Base-by-base conservation (phyloP, 2,888 invertebrate genomes). In the Hypsopygia costalis region DNA sequence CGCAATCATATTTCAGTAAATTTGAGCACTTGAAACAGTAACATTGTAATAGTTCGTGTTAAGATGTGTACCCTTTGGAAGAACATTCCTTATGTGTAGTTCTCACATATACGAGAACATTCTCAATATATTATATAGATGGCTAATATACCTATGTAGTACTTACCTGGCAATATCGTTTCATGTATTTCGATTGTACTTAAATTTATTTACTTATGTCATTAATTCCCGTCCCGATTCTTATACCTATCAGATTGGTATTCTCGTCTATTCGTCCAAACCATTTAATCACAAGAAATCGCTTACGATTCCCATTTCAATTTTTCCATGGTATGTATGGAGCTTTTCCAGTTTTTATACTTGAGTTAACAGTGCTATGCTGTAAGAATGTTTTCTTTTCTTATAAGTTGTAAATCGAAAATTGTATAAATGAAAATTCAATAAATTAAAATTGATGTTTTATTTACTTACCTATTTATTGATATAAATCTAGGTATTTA, bases 341-440 rank as follows among this genome's bases (percentile, higher is more conserved):
- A 69, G 76, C 75, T 79, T 77, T 67, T 79, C 67, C 68, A 75
- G 68, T 62, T 70, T 76, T 76, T 73, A 68, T 73, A 72, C 67
- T 71, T 81, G 62, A 70, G 73, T 85, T 83, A 61, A 71, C 68
- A 68, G 69, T 69, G 68, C 75, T 80, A 72, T 62, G 71, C 75
- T 75, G 68, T 66, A 69, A 61, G 62, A 61, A 69, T 68, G 62
- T 67, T 77, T 79, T 51, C 65, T 74, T 76, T 69, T 65, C 65
- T 58, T 73, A 69, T 81, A 65, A 77, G 74, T 78, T 81, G 74
- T 77, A 72, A 73, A 72, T 70, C 70, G 58, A 55, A 69, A 69
- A 74, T 69, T 79, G 79, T 81, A 80, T 79, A 81, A 78, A 80
- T 73, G 69, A 25, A 25, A 25, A 83, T 76, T 81, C 69, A 83